phyloP scores from a whole-genome alignment of 2,888 invertebrate species.

The Reticulitermes lucifugus region DNA sequence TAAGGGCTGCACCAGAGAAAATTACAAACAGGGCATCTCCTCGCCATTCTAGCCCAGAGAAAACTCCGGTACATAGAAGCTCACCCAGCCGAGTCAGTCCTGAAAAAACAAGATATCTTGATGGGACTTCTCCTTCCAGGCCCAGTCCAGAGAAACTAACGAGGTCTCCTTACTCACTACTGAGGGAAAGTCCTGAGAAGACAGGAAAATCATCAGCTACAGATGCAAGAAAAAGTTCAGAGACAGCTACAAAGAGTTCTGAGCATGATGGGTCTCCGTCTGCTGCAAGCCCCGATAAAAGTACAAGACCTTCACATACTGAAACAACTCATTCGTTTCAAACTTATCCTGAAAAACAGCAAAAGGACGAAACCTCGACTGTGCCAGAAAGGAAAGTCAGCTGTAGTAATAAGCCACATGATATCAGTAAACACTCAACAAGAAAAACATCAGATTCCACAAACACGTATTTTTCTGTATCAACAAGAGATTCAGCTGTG shows the following conservation, averaged over 20 bases:
- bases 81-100: conserved; percentile 40
- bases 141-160: conserved; percentile 52
- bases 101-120: conserved; percentile 8
- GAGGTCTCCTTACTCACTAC: background rate
- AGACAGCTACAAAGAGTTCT: conserved; percentile 43
- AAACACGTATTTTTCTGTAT: background rate
- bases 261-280: background rate
- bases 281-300: conserved; percentile 14
- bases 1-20: conserved; percentile 47
- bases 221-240: conserved; percentile 51
- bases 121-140: conserved; percentile 34
- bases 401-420: conserved; percentile 48
- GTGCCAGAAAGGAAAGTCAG: conserved; percentile 46
- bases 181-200: conserved; percentile 13
- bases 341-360: conserved; percentile 19
- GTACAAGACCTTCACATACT: background rate
- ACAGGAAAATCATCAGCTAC: background rate
- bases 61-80: conserved; percentile 32
- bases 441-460: conserved; percentile 49
- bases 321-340: conserved; percentile 4
- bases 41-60: conserved; percentile 35
- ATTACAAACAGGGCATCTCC: conserved; percentile 26
- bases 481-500: conserved; percentile 24
- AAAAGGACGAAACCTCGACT: background rate
- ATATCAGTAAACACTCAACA: conserved; percentile 23